Evolutionary conservation across 2,888 invertebrate genomes (phyloP).

Genomic region (Sthenelais limicola): DNA sequence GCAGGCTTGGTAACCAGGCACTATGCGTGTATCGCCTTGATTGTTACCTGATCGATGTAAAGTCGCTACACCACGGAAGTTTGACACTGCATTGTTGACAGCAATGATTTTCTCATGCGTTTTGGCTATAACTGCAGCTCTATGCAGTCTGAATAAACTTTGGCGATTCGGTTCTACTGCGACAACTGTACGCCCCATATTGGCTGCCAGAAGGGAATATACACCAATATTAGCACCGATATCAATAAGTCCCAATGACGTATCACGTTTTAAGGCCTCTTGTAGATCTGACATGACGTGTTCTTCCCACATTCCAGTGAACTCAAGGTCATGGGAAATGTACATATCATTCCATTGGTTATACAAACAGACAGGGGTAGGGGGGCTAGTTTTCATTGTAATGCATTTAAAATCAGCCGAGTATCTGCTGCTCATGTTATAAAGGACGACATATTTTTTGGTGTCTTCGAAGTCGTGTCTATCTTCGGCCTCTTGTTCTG

Average conservation of each 20-base stretch:
- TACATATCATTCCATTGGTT: conserved; percentile 47
- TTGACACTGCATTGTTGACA: conserved; percentile 48
- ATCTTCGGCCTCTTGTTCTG: no score
- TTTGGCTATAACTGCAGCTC: conserved; percentile 2
- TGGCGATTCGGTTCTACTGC: conserved; percentile 51
- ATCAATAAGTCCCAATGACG: conserved; percentile 49
- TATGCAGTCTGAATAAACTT: conserved; percentile 46
- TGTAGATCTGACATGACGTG: conserved; percentile 48
- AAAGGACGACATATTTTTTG: background rate
- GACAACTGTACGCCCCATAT: conserved; percentile 50
- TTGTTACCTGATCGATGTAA: conserved; percentile 50
- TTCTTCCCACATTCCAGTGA: conserved; percentile 50
- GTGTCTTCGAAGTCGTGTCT: background rate
- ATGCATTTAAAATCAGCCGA: conserved; percentile 50
- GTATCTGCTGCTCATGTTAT: conserved; percentile 4
- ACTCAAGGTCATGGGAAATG: conserved; percentile 52
- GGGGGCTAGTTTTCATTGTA: conserved; percentile 47
- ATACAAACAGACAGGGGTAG: conserved; percentile 51
- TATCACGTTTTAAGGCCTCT: conserved; percentile 45
- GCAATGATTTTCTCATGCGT: conserved; percentile 32
- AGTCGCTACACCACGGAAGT: conserved; percentile 43
- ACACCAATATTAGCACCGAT: conserved; percentile 56
- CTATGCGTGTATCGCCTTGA: conserved; percentile 52
- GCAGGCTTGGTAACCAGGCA: conserved; percentile 43
- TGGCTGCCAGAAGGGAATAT: conserved; percentile 51